Base-by-base conservation (phyloP, 2,113 vertebrate species). In the Eretmochelys imbricata region DNA sequence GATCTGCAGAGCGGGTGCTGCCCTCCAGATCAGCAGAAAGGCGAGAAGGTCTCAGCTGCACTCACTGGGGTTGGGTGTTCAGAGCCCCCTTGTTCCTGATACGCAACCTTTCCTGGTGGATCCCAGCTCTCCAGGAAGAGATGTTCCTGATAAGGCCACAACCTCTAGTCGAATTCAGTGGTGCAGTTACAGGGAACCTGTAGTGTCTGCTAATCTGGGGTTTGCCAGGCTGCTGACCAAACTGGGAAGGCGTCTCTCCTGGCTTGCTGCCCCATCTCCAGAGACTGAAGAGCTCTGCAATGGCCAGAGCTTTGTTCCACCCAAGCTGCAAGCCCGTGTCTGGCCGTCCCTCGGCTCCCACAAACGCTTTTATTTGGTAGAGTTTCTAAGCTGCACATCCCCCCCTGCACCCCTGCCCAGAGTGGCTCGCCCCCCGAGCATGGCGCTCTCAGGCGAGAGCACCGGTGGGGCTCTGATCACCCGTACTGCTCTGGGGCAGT, bases 31-130 rank as follows among this genome's bases (percentile, higher is more conserved):
- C 31, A 42, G 42, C 42, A 10, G 29, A 20, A 49, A 17, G n/a
- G n/a, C 2, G 5, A 6, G 4, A 22, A 24, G 3, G 22, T 22
- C 24, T 5, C 4, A 5, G 1, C 22, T 20, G 6, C 48, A 83
- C 53, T 53, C 89, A 7, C 2, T 2, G n/a, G 17, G 35, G 2
- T 4, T 35, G 69, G 35, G 55, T 38, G n/a, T 62, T 62, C 29
- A 62, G 29, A 16, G 29, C 11, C 65, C 8, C 65, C 75, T 27
- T 46, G 72, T 10, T 46, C 20, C 72, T 10, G 3, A 1, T 76
- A 46, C 9, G 2, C 35, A n/a, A 19, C 59, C 59, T 62, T 27
- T 75, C 69, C 17, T 75, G 35, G 20, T 42, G n/a, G n/a, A 42
- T 24, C 38, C n/a, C 69, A 38, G 8, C n/a, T 75, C 20, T 19